Conservation (phyloP, 2,113 vertebrate species). For the Panthera leo region DNA sequence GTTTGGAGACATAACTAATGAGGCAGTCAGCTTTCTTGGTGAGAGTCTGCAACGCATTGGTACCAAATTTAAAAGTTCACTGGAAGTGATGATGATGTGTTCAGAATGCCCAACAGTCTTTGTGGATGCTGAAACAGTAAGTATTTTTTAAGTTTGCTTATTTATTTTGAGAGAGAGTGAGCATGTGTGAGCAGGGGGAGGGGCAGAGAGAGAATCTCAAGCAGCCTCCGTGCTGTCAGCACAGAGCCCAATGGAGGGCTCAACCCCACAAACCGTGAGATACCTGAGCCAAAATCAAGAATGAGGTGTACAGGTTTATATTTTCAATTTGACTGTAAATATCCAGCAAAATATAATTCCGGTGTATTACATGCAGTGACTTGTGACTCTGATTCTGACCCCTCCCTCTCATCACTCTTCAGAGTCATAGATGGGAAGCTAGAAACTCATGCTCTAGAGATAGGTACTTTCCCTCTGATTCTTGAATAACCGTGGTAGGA, state of each 20-base stretch:
- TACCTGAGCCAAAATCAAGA: too few relatives aligned
- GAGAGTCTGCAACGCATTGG: slow-evolving; percentile 95
- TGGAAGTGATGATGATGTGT: slow-evolving; percentile 95
- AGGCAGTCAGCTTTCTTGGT: slow-evolving; percentile 93
- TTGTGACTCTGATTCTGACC: background rate
- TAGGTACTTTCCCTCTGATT: background rate
- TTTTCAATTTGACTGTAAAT: slow-evolving; percentile 18
- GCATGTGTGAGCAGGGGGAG: too few relatives aligned
- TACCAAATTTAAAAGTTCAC: slow-evolving; percentile 95
- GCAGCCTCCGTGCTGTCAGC: too few relatives aligned
- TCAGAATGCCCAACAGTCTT: slow-evolving; percentile 97
- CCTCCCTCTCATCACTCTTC: background rate
- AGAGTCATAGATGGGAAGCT: background rate
- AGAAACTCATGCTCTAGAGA: background rate
- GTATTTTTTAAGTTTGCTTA: slow-evolving; percentile 28
- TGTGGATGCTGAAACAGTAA: slow-evolving; percentile 98
- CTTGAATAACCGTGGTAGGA: background rate
- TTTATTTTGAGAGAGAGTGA: too few relatives aligned
- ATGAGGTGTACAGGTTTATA: background rate
- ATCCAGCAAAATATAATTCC: background rate
- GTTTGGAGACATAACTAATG: slow-evolving; percentile 93
- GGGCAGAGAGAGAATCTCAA: too few relatives aligned
- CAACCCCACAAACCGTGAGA: too few relatives aligned
- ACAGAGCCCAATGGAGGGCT: too few relatives aligned
- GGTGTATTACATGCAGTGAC: background rate